Evolutionary conservation across 2,113 vertebrate species (phyloP), one percentile per base, ranked within the genome.

Genomic region (Dromas ardeola): DNA sequence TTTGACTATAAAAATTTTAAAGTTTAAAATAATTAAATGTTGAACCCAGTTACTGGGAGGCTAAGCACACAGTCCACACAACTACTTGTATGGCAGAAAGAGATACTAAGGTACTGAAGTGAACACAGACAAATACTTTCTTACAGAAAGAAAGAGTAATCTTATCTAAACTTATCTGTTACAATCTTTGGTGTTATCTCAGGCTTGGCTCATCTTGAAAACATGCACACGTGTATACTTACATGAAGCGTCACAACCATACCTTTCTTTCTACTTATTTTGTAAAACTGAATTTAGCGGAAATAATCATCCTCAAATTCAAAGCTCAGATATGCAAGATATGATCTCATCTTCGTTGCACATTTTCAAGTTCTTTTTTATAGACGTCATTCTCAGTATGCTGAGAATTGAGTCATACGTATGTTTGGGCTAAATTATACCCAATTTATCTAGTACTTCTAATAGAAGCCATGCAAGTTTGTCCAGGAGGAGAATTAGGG

Each of bases 181-280:
- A 36, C 18, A 69, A 18, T 13, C 7, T 49, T 67, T 65, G 42
- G 2, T 70, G 30, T 42, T 55, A 1, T 38, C 23, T 38, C 38
- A 61, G 38, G 19, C 34, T 30, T 63, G 19, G 11, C 10, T 86
- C 58, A 32, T 16, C 53, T 69, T 36, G 20, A 77, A 56, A 20
- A 8, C 0, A 0, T 13, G 12, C 19, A n/a, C 9, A 34, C 0
- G 0, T 56, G 25, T 36, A 5, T 15, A 52, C n/a, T 66, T 58
- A 49, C 11, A 25, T 18, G 12, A 70, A 62, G 6, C 19, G 22
- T 27, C 23, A 56, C 6, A 34, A 56, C 4, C 23, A 38, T 52
- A 40, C 1, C 0, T 90, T 66, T 53, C 13, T 50, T 42, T 56
- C 50, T 69, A 26, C 6, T 19, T 6, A 11, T 9, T 42, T 49